phyloP scores from a whole-genome alignment of 2,113 vertebrate genomes.

The Halcyon malimbica region DNA sequence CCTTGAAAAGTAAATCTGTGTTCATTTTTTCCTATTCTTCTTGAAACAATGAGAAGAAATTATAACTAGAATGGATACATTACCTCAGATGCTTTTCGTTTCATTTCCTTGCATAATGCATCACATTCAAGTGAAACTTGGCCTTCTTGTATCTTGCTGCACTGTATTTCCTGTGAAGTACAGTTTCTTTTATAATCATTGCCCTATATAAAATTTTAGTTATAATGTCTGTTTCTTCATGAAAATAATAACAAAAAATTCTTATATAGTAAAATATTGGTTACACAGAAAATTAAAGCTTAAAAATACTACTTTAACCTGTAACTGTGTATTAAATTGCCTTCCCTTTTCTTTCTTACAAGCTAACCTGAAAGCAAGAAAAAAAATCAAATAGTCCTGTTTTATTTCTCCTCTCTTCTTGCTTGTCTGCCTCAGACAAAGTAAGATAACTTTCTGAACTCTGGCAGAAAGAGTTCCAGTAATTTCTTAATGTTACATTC shows the following conservation, averaged over 20 bases:
- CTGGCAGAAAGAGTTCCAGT: background rate
- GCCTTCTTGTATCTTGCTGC: constrained; percentile 76
- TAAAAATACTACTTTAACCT: background rate
- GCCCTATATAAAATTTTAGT: background rate
- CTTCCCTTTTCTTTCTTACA: background rate
- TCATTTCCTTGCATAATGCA: constrained; percentile 84
- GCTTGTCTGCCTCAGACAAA: background rate
- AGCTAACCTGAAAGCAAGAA: background rate
- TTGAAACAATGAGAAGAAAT: background rate
- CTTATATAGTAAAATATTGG: background rate
- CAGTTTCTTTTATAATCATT: constrained; percentile 6
- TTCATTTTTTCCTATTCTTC: background rate
- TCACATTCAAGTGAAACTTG: constrained; percentile 84
- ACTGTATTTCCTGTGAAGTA: constrained; percentile 82
- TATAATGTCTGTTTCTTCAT: background rate
- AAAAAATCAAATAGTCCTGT: background rate
- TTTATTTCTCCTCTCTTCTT: background rate
- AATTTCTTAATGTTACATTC: background rate
- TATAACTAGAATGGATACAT: background rate
- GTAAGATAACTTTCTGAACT: background rate
- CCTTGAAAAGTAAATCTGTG: background rate
- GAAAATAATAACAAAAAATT: background rate
- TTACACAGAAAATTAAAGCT: background rate
- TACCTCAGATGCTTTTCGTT: constrained; percentile 89
- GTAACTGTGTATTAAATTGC: background rate